Conservation (phyloP, 2,797 vertebrate genomes). For the Pantherophis vulpinus region DNA sequence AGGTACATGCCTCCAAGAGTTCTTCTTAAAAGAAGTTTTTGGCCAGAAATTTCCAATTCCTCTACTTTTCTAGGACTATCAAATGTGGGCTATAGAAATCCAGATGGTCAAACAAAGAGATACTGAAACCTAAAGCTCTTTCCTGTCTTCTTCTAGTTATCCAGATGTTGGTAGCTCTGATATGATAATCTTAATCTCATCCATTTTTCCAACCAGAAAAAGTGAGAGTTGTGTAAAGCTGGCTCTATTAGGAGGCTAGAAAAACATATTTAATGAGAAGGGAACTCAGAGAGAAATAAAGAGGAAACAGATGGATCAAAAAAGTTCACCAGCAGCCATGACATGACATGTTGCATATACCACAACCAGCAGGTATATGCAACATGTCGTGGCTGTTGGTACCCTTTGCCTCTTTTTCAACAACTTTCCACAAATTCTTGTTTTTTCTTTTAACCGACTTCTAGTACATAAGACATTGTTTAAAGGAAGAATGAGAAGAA, state of each 20-base stretch:
- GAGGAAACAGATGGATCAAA: not conserved
- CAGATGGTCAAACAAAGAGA: not conserved
- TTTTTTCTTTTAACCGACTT: not conserved
- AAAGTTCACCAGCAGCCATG: not conserved
- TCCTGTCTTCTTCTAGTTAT: not conserved
- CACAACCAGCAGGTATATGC: not conserved
- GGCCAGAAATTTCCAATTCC: not conserved
- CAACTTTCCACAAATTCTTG: not conserved
- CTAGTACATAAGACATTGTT: slow-evolving; percentile 1
- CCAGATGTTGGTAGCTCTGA: not conserved
- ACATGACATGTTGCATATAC: not conserved
- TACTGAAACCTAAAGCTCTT: not conserved
- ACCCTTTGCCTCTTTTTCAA: not conserved
- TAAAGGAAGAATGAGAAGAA: slow-evolving; percentile 1
- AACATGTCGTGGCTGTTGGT: not conserved
- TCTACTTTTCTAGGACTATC: not conserved
- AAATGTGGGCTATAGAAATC: not conserved
- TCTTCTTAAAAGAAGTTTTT: not conserved
- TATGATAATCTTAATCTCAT: not conserved
- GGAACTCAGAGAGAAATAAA: not conserved
- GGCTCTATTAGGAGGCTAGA: not conserved
- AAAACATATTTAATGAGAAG: not conserved
- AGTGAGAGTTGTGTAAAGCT: not conserved
- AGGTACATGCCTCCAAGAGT: not conserved
- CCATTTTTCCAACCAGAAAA: not conserved